phyloP scores from a whole-genome alignment of 2,888 invertebrate genomes.

The Marasmarcha lunaedactyla region DNA sequence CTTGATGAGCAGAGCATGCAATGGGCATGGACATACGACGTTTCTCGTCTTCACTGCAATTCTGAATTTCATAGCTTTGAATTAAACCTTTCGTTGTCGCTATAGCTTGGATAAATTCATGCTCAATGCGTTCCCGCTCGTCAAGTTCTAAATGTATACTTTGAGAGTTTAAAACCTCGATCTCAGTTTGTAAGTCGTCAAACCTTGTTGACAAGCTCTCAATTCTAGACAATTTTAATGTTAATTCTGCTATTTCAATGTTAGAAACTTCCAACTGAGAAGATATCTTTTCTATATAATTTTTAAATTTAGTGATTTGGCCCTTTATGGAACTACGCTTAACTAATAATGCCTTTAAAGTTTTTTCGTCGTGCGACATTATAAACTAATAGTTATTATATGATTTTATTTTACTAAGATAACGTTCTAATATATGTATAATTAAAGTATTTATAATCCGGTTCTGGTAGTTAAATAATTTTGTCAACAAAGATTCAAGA shows the following conservation, averaged over 20 bases:
- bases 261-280: not conserved
- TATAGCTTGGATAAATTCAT: slow-evolving; percentile 4
- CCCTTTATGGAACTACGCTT: slow-evolving; percentile 11
- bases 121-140: slow-evolving; percentile 8
- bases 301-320: slow-evolving; percentile 11
- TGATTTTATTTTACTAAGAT: too few relatives aligned
- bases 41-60: slow-evolving; percentile 1
- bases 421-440: too few relatives aligned
- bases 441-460: too few relatives aligned
- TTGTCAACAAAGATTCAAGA: too few relatives aligned
- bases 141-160: slow-evolving; percentile 4
- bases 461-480: too few relatives aligned
- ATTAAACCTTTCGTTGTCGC: slow-evolving; percentile 4
- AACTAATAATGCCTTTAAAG: too few relatives aligned
- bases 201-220: slow-evolving; percentile 5
- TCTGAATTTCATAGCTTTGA: not conserved
- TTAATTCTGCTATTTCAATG: slow-evolving; percentile 7
- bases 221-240: slow-evolving; percentile 8
- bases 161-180: slow-evolving; percentile 9
- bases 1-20: slow-evolving; percentile 3
- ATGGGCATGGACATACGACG: slow-evolving; percentile 4
- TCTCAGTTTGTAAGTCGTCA: slow-evolving; percentile 10
- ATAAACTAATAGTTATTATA: too few relatives aligned
- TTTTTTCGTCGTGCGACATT: too few relatives aligned
- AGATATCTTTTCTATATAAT: slow-evolving; percentile 3